Conservation (phyloP, 2,113 vertebrate species). For the Urocynchramus pylzowi region DNA sequence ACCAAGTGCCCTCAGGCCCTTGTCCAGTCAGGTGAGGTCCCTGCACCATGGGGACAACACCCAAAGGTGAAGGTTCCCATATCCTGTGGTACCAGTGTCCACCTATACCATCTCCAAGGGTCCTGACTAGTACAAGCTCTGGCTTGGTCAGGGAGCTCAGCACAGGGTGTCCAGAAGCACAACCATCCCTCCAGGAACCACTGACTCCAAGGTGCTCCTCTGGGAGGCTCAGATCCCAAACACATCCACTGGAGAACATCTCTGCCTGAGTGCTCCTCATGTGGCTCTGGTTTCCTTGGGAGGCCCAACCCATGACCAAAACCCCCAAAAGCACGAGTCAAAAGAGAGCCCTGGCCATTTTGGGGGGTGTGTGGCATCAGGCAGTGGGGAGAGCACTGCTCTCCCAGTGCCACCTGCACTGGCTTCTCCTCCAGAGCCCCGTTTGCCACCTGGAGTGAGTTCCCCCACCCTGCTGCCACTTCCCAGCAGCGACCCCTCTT, state of each 20-base stretch:
- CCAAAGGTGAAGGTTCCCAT: background rate
- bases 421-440: background rate
- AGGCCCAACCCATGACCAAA: background rate
- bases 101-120: background rate
- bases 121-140: background rate
- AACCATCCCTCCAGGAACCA: background rate
- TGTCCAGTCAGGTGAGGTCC: background rate
- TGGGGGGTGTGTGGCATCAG: accelerated
- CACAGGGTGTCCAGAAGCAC: accelerated
- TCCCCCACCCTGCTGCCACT: background rate
- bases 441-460: background rate
- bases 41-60: accelerated
- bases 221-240: background rate
- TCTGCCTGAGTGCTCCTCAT: accelerated
- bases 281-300: background rate
- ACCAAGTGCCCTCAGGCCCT: background rate
- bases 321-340: background rate
- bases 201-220: background rate
- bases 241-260: accelerated
- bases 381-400: accelerated
- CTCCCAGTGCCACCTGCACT: background rate
- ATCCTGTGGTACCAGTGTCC: background rate
- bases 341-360: background rate
- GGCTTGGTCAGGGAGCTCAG: accelerated
- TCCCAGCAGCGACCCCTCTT: background rate